Percentiles rank a stretch among this genome's conserved stretches.
These are phyloP conservation scores for Saxidomus purpurata DNA, from an alignment of 1,140 invertebrate species.

Conservation along the genomic window DNA sequence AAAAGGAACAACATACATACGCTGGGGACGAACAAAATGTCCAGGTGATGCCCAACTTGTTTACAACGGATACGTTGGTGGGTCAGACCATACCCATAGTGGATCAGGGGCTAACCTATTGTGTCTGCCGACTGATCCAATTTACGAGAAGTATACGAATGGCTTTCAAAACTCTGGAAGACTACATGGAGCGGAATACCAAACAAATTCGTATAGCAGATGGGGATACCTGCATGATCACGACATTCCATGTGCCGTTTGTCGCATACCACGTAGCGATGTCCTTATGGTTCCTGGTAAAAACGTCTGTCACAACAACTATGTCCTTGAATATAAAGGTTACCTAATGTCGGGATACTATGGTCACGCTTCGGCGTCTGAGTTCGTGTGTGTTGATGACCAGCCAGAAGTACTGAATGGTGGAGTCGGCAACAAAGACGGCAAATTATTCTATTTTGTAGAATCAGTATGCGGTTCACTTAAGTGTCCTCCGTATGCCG, in stretches of 20 bases:
- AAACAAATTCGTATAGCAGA: constrained; percentile 72
- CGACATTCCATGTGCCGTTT: constrained; percentile 70
- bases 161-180: not conserved
- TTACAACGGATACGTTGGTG: constrained; percentile 43
- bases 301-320: constrained; percentile 87
- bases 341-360: constrained; percentile 64
- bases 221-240: not conserved
- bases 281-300: constrained; percentile 69
- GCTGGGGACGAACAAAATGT: constrained; percentile 52
- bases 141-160: not conserved
- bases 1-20: constrained; percentile 12
- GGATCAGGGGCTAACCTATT: constrained; percentile 59
- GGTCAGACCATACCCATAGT: constrained; percentile 14
- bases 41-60: not conserved
- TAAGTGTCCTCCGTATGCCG: constrained; percentile 67
- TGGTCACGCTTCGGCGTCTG: not conserved
- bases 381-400: constrained; percentile 70
- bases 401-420: constrained; percentile 49
- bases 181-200: constrained; percentile 71
- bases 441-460: constrained; percentile 66
- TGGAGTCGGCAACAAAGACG: constrained; percentile 33
- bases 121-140: constrained; percentile 55
- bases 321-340: constrained; percentile 63
- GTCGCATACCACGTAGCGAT: constrained; percentile 25
- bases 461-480: constrained; percentile 61